These are phyloP conservation scores for Bombus impatiens DNA, from an alignment of 1,140 invertebrate genomes.

Conservation along the genomic window DNA sequence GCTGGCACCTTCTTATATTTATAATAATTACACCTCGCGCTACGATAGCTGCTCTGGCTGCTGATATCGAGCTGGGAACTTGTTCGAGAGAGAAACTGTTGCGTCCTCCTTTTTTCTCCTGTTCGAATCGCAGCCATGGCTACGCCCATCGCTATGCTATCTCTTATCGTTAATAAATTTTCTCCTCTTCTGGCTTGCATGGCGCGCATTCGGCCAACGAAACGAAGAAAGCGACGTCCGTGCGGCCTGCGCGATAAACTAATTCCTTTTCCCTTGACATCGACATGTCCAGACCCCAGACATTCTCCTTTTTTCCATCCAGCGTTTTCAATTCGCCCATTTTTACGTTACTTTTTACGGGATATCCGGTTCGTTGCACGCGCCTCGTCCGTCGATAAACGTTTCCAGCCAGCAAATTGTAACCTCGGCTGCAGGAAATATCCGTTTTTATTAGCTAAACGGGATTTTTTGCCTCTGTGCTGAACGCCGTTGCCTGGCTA, in stretches of 20 bases:
- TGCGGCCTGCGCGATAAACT: not conserved
- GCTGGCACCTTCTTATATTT: constrained; percentile 63
- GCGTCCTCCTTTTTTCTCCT: constrained; percentile 6
- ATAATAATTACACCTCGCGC: constrained; percentile 68
- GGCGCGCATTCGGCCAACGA: not conserved
- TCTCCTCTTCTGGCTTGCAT: not conserved
- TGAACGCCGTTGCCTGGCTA: not conserved
- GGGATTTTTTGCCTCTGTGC: not conserved
- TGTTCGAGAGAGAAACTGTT: not conserved
- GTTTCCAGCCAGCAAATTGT: constrained; percentile 21
- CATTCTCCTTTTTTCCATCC: constrained; percentile 5
- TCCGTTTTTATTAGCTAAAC: not conserved
- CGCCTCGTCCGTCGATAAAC: constrained; percentile 2
- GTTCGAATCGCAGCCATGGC: constrained; percentile 11
- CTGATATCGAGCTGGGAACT: not conserved
- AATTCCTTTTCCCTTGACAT: not conserved
- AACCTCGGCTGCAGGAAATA: not conserved
- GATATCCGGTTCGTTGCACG: constrained; percentile 1
- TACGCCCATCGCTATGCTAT: constrained; percentile 52
- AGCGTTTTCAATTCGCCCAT: constrained; percentile 23
- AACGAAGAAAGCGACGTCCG: not conserved
- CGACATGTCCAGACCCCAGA: not conserved
- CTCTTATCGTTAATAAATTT: constrained; percentile 67
- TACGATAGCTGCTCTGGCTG: not conserved
- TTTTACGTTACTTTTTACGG: not conserved